These are phyloP conservation scores for Babylonia areolata DNA, from an alignment of 1,140 invertebrate species.

Conservation along the genomic window DNA sequence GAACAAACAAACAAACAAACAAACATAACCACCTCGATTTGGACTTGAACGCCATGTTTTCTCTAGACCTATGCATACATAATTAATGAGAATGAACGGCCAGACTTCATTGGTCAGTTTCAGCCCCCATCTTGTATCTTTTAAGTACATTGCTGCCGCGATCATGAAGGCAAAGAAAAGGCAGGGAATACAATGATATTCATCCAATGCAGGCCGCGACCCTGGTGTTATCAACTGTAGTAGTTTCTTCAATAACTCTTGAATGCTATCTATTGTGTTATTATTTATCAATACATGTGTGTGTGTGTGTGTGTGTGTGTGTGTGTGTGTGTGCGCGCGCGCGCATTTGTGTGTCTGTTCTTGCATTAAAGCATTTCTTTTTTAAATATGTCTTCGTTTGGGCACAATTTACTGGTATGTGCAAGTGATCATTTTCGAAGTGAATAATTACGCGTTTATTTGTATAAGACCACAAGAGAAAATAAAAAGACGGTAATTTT, in stretches of 20 bases:
- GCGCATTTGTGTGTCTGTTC: neutral
- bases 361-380: no score
- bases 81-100: neutral
- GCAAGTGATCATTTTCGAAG: no score
- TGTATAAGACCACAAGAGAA: no score
- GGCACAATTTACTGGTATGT: no score
- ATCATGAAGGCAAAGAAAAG: neutral
- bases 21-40: neutral
- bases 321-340: neutral
- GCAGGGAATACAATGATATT: neutral
- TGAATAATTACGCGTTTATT: no score
- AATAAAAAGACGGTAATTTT: no score
- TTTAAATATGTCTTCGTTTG: no score
- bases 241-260: no score
- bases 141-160: constrained; percentile 31
- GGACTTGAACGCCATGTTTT: neutral
- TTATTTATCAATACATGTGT: no score
- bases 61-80: neutral
- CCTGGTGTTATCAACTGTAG: neutral
- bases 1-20: neutral
- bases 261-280: no score
- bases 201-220: neutral
- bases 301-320: neutral
- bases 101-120: neutral
- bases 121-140: no score